Conservation (phyloP, 2,888 invertebrate genomes). For the Xanthia icteritia region DNA sequence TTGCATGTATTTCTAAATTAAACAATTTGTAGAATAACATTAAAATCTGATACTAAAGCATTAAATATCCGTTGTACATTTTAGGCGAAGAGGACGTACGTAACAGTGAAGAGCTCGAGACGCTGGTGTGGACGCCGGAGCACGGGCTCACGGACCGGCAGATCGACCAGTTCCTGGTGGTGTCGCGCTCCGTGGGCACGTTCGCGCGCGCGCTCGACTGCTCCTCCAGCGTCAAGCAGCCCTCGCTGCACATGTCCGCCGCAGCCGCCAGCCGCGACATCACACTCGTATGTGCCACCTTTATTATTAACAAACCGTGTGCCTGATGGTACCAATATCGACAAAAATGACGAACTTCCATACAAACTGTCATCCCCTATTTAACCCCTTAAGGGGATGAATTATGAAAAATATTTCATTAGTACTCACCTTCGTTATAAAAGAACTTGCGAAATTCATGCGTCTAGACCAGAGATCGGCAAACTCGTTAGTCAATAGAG, state of each 20-base stretch:
- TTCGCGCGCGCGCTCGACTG: slow-evolving; percentile 99
- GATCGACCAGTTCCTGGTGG: slow-evolving; percentile 99
- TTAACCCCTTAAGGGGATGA: no score
- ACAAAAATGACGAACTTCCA: no score
- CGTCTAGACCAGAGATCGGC: no score
- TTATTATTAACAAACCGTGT: not conserved
- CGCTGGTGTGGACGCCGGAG: slow-evolving; percentile 98
- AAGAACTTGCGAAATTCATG: no score
- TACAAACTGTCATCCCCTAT: no score
- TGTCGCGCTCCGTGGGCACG: slow-evolving; percentile 98
- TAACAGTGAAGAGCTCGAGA: slow-evolving; percentile 95
- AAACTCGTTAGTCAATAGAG: no score
- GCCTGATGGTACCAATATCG: no score
- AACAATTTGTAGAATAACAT: not conserved
- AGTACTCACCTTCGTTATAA: no score
- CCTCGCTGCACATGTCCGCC: slow-evolving; percentile 99
- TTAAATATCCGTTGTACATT: slow-evolving; percentile 58
- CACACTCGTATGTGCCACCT: slow-evolving; percentile 93
- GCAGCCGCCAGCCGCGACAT: slow-evolving; percentile 99
- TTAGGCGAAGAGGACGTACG: slow-evolving; percentile 92
- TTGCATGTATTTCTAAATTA: not conserved
- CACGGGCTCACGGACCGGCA: slow-evolving; percentile 98
- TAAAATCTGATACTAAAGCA: slow-evolving; percentile 4
- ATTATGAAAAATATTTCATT: no score
- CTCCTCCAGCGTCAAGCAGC: slow-evolving; percentile 99